Base-by-base conservation (phyloP, 2,797 vertebrate species). In the Natrix natrix region DNA sequence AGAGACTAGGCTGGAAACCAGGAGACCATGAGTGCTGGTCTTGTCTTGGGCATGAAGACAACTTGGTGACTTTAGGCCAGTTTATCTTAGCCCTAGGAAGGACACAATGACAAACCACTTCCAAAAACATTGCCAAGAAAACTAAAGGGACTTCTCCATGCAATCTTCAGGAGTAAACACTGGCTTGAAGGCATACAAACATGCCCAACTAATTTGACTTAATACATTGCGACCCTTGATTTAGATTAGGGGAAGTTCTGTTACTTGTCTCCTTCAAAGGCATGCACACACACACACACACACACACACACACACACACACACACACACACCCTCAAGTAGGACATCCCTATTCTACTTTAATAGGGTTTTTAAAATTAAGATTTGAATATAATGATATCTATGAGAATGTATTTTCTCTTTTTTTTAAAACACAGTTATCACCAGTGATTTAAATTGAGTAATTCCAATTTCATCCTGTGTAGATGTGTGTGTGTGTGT, bases 361-460 rank as follows among this genome's bases (percentile, higher is more conserved):
- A 52, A 0, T 88, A 32, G 13, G 16, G n/a, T 74, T 37, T 37
- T 74, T 12, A 57, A 63, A 43, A 57, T 57, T 57, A 57, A 57
- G 17, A 28, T 83, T 89, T 90, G 69, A 55, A 86, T 61, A 16
- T 11, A 88, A 43, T 52, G 54, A 86, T 89, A 90, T 86, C 14
- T 59, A 54, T 37, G 60, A 86, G 86, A 61, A 83, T 61, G 16
- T 48, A 4, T 48, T 43, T 78, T 43, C 37, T 78, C 3, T 26
- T 60, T 43, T 12, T 26, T 59, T 56, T 54, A 37, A 24, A 55
- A 86, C 57, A 16, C 59, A 61, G 26, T 83, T 32, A 54, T n/a
- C 48, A 48, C 20, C 26, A 22, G 94, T 96, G 95, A 97, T 95
- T 96, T 96, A 97, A 96, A 96, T 96, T 96, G 95, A 92, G 90